Percentiles rank a stretch among this genome's conserved stretches.
These are phyloP conservation scores for Mycalesis mineus DNA, from an alignment of 2,888 invertebrate genomes.

Conservation along the genomic window DNA sequence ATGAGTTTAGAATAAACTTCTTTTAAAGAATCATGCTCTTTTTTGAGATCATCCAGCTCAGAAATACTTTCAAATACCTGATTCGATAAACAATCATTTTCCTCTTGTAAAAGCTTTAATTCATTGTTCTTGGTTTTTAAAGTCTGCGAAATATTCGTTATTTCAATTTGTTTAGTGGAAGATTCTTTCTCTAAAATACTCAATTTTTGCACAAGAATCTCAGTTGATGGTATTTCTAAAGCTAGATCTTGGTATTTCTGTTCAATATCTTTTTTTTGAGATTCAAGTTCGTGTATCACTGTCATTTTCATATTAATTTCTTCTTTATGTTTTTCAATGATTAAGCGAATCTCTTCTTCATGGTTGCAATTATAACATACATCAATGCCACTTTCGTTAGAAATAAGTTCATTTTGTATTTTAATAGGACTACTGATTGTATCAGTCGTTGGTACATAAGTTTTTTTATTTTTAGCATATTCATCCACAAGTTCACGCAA, in stretches of 20 bases:
- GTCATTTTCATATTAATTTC: constrained; percentile 39
- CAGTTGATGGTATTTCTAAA: constrained; percentile 49
- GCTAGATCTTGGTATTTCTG: constrained; percentile 48
- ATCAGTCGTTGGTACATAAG: constrained; percentile 29
- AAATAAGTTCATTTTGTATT: constrained; percentile 6
- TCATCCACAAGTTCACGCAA: constrained; percentile 42
- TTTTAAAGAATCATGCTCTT: constrained; percentile 49
- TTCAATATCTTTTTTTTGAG: constrained; percentile 46
- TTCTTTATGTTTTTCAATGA: constrained; percentile 31
- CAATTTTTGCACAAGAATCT: constrained; percentile 48
- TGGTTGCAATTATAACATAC: constrained; percentile 36
- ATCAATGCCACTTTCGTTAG: background rate
- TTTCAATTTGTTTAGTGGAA: constrained; percentile 41
- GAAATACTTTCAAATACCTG: constrained; percentile 78
- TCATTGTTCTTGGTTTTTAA: constrained; percentile 42
- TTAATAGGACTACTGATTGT: constrained; percentile 43
- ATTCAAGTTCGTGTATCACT: constrained; percentile 39
- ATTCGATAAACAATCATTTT: constrained; percentile 75
- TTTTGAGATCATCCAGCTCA: constrained; percentile 71
- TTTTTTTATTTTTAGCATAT: constrained; percentile 27
- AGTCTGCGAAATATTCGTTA: constrained; percentile 39
- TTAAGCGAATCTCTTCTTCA: constrained; percentile 27
- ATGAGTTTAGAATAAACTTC: constrained; percentile 39
- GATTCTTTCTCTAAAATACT: constrained; percentile 48
- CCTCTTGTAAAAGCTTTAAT: constrained; percentile 61